A percentile compares a stretch with the other conserved stretches of the same genome.
These are phyloP conservation scores for Latrodectus elegans DNA, from an alignment of 2,888 invertebrate genomes.

Conservation along the genomic window DNA sequence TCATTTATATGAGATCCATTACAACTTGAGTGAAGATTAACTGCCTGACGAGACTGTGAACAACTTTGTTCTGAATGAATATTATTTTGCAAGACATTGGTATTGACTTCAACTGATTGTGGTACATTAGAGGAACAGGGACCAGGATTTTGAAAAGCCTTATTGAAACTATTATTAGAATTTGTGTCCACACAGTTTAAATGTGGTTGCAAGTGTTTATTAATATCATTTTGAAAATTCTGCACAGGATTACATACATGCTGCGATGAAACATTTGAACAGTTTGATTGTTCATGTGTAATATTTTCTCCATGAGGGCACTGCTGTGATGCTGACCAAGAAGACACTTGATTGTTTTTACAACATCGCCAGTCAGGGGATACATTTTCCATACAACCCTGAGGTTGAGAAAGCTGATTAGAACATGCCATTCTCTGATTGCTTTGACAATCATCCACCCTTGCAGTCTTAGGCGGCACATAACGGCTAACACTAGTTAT, in stretches of 20 bases:
- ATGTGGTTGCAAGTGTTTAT: conserved; percentile 22
- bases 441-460: conserved; percentile 21
- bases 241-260: conserved; percentile 46
- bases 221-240: conserved; percentile 28
- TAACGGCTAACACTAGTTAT: conserved; percentile 69
- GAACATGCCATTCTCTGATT: conserved; percentile 31
- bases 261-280: conserved; percentile 48
- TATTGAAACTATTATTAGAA: conserved; percentile 16
- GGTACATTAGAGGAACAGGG: conserved; percentile 22
- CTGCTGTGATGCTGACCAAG: conserved; percentile 43
- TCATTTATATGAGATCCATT: conserved; percentile 14
- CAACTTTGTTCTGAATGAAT: conserved; percentile 17
- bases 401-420: conserved; percentile 36
- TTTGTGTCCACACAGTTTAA: conserved; percentile 1
- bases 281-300: neutral
- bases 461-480: conserved; percentile 34
- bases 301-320: neutral
- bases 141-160: conserved; percentile 28
- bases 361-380: conserved; percentile 36
- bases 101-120: conserved; percentile 8
- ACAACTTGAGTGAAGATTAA: conserved; percentile 16
- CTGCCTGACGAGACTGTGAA: neutral
- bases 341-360: conserved; percentile 7
- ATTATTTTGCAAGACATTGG: conserved; percentile 20
- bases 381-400: conserved; percentile 17